Conservation (phyloP, 2,797 vertebrate genomes). For the Poeciliopsis turneri region DNA sequence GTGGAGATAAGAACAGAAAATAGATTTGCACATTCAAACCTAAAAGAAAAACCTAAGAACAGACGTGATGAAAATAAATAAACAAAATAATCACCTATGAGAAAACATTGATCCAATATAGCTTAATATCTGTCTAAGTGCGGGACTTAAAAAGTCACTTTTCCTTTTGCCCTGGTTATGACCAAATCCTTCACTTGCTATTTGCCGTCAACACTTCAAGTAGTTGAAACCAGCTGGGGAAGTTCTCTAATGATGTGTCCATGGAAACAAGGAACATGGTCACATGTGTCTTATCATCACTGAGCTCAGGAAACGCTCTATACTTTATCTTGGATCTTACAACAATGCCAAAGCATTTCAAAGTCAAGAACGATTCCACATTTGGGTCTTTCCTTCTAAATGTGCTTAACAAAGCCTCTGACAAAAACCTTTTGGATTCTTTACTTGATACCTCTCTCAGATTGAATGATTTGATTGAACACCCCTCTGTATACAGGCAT, state of each 20-base stretch:
- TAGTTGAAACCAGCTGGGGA: conserved; percentile 71
- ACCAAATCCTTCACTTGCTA: conserved; percentile 63
- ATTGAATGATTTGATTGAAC: neutral
- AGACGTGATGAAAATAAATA: neutral
- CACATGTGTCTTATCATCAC: conserved; percentile 69
- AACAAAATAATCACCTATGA: neutral
- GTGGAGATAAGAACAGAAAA: neutral
- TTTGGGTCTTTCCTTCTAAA: conserved; percentile 14
- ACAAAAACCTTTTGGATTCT: conserved; percentile 11
- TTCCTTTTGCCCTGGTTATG: conserved; percentile 24
- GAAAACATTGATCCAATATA: neutral
- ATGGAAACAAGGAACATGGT: conserved; percentile 79
- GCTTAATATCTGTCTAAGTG: conserved; percentile 6
- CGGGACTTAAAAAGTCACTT: conserved; percentile 19
- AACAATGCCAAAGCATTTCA: conserved; percentile 44
- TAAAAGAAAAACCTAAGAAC: neutral
- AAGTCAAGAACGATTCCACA: conserved; percentile 10
- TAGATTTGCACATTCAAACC: neutral
- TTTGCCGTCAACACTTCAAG: conserved; percentile 62
- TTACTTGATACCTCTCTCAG: neutral
- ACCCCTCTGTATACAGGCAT: conserved; percentile 9
- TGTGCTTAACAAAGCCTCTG: conserved; percentile 11
- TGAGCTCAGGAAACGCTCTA: conserved; percentile 56
- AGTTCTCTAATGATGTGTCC: conserved; percentile 79
- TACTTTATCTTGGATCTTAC: conserved; percentile 43